These are phyloP conservation scores for Leistus spinibarbis DNA, from an alignment of 2,888 invertebrate genomes.

Conservation along the genomic window DNA sequence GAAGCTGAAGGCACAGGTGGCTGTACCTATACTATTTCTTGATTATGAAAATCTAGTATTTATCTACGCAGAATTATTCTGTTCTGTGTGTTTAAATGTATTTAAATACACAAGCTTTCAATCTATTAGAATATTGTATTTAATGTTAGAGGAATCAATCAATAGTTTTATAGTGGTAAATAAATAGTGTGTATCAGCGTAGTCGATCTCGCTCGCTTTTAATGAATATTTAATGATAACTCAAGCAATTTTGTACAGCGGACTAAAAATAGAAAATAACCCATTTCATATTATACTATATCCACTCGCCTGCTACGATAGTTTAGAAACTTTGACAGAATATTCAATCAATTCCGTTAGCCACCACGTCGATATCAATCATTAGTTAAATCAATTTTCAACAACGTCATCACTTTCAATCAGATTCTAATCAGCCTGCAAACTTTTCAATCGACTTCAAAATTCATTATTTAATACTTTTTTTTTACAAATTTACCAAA, in stretches of 20 bases:
- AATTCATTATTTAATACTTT: not conserved
- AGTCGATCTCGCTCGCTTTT: not conserved
- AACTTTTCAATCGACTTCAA: not conserved
- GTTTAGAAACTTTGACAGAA: conserved; percentile 32
- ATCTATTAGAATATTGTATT: not conserved
- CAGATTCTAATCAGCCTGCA: not conserved
- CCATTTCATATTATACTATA: not conserved
- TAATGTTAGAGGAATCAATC: not conserved
- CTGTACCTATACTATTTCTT: too few relatives aligned
- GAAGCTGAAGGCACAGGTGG: too few relatives aligned
- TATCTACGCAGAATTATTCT: too few relatives aligned
- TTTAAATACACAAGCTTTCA: too few relatives aligned
- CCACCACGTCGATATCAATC: conserved; percentile 32
- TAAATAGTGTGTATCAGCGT: not conserved
- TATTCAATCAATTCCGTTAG: conserved; percentile 29
- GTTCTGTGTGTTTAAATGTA: too few relatives aligned
- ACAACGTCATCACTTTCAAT: conserved; percentile 37
- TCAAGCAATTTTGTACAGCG: not conserved
- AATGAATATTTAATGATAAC: conserved; percentile 5
- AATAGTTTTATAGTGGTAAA: not conserved
- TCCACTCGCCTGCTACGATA: too few relatives aligned
- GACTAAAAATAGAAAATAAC: conserved; percentile 3
- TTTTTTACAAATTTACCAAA: not conserved
- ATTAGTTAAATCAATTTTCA: conserved; percentile 37
- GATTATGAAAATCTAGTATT: too few relatives aligned